These are phyloP conservation scores for Cephus sareptanus DNA, from an alignment of 2,888 invertebrate species.

Conservation along the genomic window DNA sequence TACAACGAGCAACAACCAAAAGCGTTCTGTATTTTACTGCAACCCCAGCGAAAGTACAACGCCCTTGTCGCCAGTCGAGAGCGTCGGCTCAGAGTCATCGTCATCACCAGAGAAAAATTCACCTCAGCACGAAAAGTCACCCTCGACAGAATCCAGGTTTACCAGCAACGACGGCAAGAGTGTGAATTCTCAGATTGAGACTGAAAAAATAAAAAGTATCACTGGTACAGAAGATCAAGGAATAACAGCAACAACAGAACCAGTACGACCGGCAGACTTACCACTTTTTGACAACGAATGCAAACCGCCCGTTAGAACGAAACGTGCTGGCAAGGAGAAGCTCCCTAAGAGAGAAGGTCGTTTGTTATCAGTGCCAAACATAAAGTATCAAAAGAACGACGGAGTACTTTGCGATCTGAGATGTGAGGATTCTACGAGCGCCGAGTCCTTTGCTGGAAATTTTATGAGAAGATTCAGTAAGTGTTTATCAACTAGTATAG, in stretches of 20 bases:
- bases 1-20: neutral
- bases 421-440: slow-evolving; percentile 57
- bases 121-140: slow-evolving; percentile 22
- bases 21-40: slow-evolving; percentile 47
- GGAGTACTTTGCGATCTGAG: slow-evolving; percentile 69
- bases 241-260: slow-evolving; percentile 11
- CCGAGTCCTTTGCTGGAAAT: slow-evolving; percentile 75
- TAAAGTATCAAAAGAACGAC: slow-evolving; percentile 71
- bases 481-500: slow-evolving; percentile 68
- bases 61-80: slow-evolving; percentile 52
- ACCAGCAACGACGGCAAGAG: slow-evolving; percentile 25
- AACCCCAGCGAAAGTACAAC: slow-evolving; percentile 40
- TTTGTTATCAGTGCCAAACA: slow-evolving; percentile 82
- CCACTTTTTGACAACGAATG: slow-evolving; percentile 69
- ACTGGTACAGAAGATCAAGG: slow-evolving; percentile 1
- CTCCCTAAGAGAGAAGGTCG: slow-evolving; percentile 73
- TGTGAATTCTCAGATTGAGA: slow-evolving; percentile 25
- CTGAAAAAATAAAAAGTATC: slow-evolving; percentile 1
- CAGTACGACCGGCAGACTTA: slow-evolving; percentile 73
- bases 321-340: slow-evolving; percentile 69
- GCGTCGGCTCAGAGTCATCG: slow-evolving; percentile 58
- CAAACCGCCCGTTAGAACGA: slow-evolving; percentile 70
- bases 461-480: slow-evolving; percentile 90
- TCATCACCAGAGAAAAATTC: slow-evolving; percentile 65
- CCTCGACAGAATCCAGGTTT: slow-evolving; percentile 12